Base-by-base conservation (phyloP, 2,113 vertebrate species). In the Oryzias celebensis region DNA sequence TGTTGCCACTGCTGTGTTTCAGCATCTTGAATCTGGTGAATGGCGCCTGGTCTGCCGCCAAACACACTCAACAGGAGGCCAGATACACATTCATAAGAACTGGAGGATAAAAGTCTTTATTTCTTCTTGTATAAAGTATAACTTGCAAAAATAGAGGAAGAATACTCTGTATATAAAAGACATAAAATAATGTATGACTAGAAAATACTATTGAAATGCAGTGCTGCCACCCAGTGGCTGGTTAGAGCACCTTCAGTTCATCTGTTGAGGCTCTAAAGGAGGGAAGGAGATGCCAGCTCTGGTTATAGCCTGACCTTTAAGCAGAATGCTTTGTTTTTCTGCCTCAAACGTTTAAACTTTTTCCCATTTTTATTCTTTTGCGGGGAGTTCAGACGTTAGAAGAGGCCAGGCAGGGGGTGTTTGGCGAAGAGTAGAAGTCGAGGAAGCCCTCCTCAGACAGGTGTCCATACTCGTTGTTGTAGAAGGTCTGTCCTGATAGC, bases 381-480 rank as follows among this genome's bases (percentile, higher is more conserved):
- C 18, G 43, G 20, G 42, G n/a, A 31, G 47, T 43, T 82, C 83
- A 93, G 77, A 93, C 81, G 52, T 91, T 86, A 17, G 89, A 90
- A 36, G 88, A 89, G 8, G 86, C 83, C 10, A 70, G 78, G 62
- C 79, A 85, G 45, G 61, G 41, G 49, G 71, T 41, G 13, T 87
- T 85, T 0, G 84, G 79, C 0, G 83, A 70, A 24, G 90, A 89
- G 88, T 92, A 92, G 87, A 93, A 93, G 84, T 91, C 86, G 1
- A 87, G 87, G 60, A 87, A 85, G 56, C 87, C 90, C 14, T 90
- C 91, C 72, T 95, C 93, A 0, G 91, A 93, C 82, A 98, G 92
- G 84, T 95, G 95, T 51, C 95, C 94, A 0, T 96, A 98, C 88
- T 98, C 95, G 73, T 94, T 98, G 92, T 96, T 97, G 91, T 97